Conservation (phyloP, 2,113 vertebrate genomes). For the Lanius collurio region DNA sequence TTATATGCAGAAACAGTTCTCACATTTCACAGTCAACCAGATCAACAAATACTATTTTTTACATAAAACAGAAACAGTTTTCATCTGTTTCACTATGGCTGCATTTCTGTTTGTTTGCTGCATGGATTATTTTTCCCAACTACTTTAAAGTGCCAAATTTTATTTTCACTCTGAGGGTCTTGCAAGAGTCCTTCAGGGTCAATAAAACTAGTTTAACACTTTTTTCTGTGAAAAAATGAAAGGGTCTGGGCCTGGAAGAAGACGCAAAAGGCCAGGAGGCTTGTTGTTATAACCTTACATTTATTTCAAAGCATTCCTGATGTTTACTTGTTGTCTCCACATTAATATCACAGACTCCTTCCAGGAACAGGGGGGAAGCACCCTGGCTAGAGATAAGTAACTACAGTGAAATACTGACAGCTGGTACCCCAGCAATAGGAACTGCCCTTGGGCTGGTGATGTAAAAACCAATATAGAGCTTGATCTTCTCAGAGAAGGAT, state of each 20-base stretch:
- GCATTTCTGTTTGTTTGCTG: not conserved
- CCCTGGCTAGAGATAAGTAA: not conserved
- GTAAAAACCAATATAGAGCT: not conserved
- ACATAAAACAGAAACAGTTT: not conserved
- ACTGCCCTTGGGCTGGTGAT: not conserved
- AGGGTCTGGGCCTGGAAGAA: not conserved
- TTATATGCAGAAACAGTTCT: not conserved
- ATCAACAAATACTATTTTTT: not conserved
- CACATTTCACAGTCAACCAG: not conserved
- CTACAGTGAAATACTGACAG: not conserved
- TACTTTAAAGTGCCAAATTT: not conserved
- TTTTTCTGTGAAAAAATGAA: not conserved
- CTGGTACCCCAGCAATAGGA: not conserved
- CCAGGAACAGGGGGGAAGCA: not conserved
- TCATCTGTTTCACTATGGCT: not conserved
- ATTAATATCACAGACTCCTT: not conserved
- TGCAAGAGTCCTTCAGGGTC: not conserved
- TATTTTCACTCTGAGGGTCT: not conserved
- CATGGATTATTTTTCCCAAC: not conserved
- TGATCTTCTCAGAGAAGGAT: not conserved
- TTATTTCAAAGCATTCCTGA: not conserved
- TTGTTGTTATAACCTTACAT: not conserved
- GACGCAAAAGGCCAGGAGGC: not conserved
- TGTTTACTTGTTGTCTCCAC: not conserved
- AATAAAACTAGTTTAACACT: not conserved